Percentiles rank a stretch among this genome's conserved stretches.
Evolutionary conservation across 2,797 vertebrate genomes (phyloP).

Genomic region (Gastrophryne carolinensis): DNA sequence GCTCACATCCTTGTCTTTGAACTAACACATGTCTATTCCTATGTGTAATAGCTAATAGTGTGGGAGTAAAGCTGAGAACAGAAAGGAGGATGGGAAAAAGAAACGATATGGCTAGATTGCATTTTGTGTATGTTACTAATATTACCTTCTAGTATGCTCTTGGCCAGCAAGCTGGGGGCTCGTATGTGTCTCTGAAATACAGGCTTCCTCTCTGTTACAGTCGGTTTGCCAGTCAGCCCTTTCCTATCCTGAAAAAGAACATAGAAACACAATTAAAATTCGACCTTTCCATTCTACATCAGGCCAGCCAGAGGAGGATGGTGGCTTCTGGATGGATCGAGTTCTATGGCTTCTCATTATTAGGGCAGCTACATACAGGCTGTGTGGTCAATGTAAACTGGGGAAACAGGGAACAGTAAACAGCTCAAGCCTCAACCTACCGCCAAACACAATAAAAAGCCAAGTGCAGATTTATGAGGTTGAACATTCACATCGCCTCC

Average conservation of each 20-base stretch:
- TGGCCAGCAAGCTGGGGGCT: conserved; percentile 91
- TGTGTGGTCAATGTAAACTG: conserved; percentile 40
- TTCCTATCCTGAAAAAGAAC: conserved; percentile 84
- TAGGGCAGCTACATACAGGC: neutral
- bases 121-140: neutral
- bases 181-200: conserved; percentile 91
- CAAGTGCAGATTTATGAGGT: conserved; percentile 40
- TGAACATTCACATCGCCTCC: conserved; percentile 31
- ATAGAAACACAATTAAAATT: neutral
- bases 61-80: neutral
- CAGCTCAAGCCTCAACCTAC: conserved; percentile 17
- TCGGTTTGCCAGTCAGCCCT: conserved; percentile 85
- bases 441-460: conserved; percentile 35
- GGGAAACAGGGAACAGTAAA: conserved; percentile 28
- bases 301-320: neutral
- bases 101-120: neutral
- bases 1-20: neutral
- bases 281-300: neutral
- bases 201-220: conserved; percentile 82
- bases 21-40: neutral
- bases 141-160: conserved; percentile 96
- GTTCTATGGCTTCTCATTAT: neutral
- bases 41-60: neutral
- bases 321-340: neutral
- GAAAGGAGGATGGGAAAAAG: neutral